phyloP scores from a whole-genome alignment of 2,888 invertebrate genomes.

The Cosmorhoe ocellata region DNA sequence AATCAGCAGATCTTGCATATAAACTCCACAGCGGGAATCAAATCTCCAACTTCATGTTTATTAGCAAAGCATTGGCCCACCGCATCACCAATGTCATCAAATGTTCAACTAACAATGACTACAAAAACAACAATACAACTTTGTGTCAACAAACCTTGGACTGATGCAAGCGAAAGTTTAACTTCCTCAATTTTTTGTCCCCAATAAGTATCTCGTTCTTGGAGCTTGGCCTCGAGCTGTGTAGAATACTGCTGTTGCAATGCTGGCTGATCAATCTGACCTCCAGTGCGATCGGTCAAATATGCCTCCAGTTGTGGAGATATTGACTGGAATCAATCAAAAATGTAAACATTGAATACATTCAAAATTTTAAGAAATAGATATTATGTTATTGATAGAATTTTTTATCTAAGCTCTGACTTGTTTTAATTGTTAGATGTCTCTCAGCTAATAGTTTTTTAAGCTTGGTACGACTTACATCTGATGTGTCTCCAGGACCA shows the following conservation, averaged over 20 bases:
- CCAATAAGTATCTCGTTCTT: constrained; percentile 83
- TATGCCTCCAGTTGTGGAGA: constrained; percentile 76
- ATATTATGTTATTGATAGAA: too few relatives aligned
- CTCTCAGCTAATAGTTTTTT: too few relatives aligned
- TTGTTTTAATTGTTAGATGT: too few relatives aligned
- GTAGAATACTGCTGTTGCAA: constrained; percentile 83
- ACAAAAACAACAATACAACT: constrained; percentile 10
- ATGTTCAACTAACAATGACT: background rate
- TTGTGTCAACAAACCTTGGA: constrained; percentile 84
- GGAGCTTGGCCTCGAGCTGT: constrained; percentile 84
- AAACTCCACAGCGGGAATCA: too few relatives aligned
- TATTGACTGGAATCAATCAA: constrained; percentile 57
- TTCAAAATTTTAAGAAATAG: too few relatives aligned
- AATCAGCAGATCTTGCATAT: too few relatives aligned
- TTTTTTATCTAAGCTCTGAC: too few relatives aligned
- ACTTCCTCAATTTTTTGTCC: constrained; percentile 83
- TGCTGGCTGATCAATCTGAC: constrained; percentile 61
- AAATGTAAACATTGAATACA: background rate
- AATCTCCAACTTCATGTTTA: too few relatives aligned
- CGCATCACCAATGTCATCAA: too few relatives aligned
- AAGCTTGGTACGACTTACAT: constrained; percentile 50
- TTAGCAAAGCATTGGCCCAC: too few relatives aligned
- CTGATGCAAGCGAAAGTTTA: constrained; percentile 79
- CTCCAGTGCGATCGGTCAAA: constrained; percentile 69
- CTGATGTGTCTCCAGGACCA: constrained; percentile 69